A percentile compares a stretch with the other conserved stretches of the same genome.
Conservation (phyloP, 2,797 vertebrate genomes). For the Rhyacichthys aspro region DNA sequence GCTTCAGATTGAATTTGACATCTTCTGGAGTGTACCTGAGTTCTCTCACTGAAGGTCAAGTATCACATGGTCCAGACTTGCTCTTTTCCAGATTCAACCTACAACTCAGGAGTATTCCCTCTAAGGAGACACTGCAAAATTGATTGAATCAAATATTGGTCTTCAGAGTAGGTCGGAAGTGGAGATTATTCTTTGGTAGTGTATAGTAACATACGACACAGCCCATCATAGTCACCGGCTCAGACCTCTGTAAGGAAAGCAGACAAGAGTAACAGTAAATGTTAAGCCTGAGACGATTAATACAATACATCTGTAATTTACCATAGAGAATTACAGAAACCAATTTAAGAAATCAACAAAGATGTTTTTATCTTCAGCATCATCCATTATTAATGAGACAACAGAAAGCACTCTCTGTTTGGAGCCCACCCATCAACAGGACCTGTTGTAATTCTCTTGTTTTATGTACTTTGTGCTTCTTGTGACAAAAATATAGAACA, state of each 20-base stretch:
- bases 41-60: slow-evolving; percentile 71
- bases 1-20: slow-evolving; percentile 67
- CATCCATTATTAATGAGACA: slow-evolving; percentile 60
- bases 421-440: slow-evolving; percentile 41
- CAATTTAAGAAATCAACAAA: slow-evolving; percentile 67
- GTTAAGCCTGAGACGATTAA: slow-evolving; percentile 36
- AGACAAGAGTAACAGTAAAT: slow-evolving; percentile 49
- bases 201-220: slow-evolving; percentile 45
- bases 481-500: no score
- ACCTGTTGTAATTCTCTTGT: slow-evolving; percentile 43
- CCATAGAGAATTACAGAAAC: slow-evolving; percentile 41
- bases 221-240: slow-evolving; percentile 60
- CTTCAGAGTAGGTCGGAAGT: slow-evolving; percentile 66
- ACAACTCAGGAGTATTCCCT: slow-evolving; percentile 59
- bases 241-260: slow-evolving; percentile 56
- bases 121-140: slow-evolving; percentile 45
- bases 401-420: slow-evolving; percentile 32
- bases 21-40: slow-evolving; percentile 66
- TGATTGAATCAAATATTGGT: slow-evolving; percentile 66
- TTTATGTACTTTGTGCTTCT: slow-evolving; percentile 55
- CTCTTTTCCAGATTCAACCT: slow-evolving; percentile 64
- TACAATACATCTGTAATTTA: no score
- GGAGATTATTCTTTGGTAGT: slow-evolving; percentile 63
- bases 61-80: slow-evolving; percentile 71
- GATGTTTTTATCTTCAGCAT: slow-evolving; percentile 60